phyloP scores from a whole-genome alignment of 2,797 vertebrate species.

The Hephaestus fuliginosus region DNA sequence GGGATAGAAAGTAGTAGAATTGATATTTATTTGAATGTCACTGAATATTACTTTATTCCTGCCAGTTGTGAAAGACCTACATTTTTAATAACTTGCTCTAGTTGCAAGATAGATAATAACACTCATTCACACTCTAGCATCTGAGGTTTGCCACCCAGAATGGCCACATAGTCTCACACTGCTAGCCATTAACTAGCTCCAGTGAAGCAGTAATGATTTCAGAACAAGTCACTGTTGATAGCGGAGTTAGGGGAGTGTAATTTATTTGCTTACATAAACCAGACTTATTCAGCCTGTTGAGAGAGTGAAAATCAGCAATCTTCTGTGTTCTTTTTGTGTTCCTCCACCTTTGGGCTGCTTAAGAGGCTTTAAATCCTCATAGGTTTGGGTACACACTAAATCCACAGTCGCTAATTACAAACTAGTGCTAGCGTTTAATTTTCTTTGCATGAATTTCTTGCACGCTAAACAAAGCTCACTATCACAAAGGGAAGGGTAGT shows the following conservation, averaged over 20 bases:
- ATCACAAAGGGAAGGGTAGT: conserved; percentile 46
- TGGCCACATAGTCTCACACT: conserved; percentile 4
- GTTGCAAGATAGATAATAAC: conserved; percentile 2
- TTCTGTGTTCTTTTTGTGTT: conserved; percentile 21
- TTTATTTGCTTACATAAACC: conserved; percentile 29
- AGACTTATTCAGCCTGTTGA: conserved; percentile 17
- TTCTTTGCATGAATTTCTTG: not conserved
- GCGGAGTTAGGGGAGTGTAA: conserved; percentile 8
- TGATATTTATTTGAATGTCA: conserved; percentile 33
- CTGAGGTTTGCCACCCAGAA: conserved; percentile 5
- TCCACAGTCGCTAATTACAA: conserved; percentile 18
- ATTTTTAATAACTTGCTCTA: conserved; percentile 45
- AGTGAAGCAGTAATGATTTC: conserved; percentile 23
- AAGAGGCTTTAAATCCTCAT: conserved; percentile 19
- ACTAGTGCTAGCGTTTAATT: conserved; percentile 4
- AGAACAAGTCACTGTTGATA: conserved; percentile 28
- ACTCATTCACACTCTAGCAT: conserved; percentile 11
- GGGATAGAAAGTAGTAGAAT: conserved; percentile 2
- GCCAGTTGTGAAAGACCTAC: conserved; percentile 16
- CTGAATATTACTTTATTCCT: conserved; percentile 31
- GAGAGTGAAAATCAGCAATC: conserved; percentile 29
- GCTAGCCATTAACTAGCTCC: conserved; percentile 30
- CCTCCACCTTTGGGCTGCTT: not conserved
- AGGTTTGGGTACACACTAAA: conserved; percentile 1
- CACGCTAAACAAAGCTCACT: conserved; percentile 10